Evolutionary conservation across 2,113 vertebrate species (phyloP).

Genomic region (Anarrhichthys ocellatus): DNA sequence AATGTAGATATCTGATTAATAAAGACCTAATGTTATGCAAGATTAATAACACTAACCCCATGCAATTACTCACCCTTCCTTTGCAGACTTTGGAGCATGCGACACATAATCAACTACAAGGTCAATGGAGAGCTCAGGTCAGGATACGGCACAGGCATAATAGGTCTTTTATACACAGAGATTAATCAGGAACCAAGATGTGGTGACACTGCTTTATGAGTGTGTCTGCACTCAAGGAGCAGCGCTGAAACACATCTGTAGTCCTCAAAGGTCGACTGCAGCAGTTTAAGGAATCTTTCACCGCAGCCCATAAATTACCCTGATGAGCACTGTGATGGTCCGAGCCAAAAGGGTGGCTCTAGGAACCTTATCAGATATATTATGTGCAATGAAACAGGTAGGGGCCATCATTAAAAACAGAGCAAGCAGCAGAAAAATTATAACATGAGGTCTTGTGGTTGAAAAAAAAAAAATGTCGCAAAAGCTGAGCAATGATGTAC

Average conservation of each 20-base stretch:
- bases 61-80: conserved; percentile 57
- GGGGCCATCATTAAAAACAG: conserved; percentile 44
- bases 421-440: conserved; percentile 50
- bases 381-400: conserved; percentile 55
- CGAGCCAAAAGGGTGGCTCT: conserved; percentile 50
- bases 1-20: conserved; percentile 61
- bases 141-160: conserved; percentile 45
- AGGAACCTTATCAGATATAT: conserved; percentile 53
- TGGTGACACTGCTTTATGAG: conserved; percentile 67
- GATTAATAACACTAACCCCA: conserved; percentile 63
- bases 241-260: conserved; percentile 53
- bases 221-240: conserved; percentile 46
- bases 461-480: background rate
- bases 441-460: conserved; percentile 29
- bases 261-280: conserved; percentile 59
- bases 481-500: conserved; percentile 40
- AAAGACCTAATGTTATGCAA: conserved; percentile 55
- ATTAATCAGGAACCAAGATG: conserved; percentile 71
- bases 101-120: conserved; percentile 71
- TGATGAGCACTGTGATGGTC: conserved; percentile 61
- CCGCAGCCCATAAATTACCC: conserved; percentile 72
- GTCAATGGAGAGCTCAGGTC: conserved; percentile 67
- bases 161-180: conserved; percentile 64
- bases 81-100: conserved; percentile 57
- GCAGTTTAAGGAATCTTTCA: conserved; percentile 71